Base-by-base conservation (phyloP, 1,140 invertebrate species). In the Cotesia chilonis region DNA sequence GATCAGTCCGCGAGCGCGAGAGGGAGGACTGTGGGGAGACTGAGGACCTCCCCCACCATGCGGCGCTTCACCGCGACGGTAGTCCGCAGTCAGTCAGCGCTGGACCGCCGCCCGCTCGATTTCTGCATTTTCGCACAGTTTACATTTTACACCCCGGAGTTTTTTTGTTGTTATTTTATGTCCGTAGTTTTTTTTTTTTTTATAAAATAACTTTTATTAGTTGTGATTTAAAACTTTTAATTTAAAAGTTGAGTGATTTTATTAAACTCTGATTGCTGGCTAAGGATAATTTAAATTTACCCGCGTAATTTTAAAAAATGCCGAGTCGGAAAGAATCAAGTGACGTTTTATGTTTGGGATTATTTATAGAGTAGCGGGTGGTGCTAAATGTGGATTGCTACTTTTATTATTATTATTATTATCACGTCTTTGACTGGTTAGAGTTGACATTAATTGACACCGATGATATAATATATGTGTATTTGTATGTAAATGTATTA, bases 21-120 rank as follows among this genome's bases (percentile, higher is more conserved):
- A 76, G 79, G 75, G 78, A 79, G 76, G 74, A 74, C 70, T 76
- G 77, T 72, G 79, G 72, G 41, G 41, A 47, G 75, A 76, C 66
- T 65, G 76, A 73, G 68, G 70, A 68, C 64, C 75, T 76, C 81
- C 83, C 83, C 84, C 84, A 84, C 84, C 81, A 83, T 77, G 79
- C 80, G 81, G 76, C 77, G 81, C 78, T 80, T 79, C 79, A 82
- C 79, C 81, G 84, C 82, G 83, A 84, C 84, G 83, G 81, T 79
- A 85, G 82, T 83, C 82, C 76, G 80, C 82, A 86, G 80, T 87
- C 85, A 87, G 85, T 87, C 85, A 87, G 85, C 84, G 85, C 84
- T 86, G 85, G 85, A 86, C 85, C 85, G 85, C 85, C 85, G 84
- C 84, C 84, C 84, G 85, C 83, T 85, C 81, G 75, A 81, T 79